Evolutionary conservation across 1,140 invertebrate species (phyloP).

Genomic region (Halotydeus destructor): DNA sequence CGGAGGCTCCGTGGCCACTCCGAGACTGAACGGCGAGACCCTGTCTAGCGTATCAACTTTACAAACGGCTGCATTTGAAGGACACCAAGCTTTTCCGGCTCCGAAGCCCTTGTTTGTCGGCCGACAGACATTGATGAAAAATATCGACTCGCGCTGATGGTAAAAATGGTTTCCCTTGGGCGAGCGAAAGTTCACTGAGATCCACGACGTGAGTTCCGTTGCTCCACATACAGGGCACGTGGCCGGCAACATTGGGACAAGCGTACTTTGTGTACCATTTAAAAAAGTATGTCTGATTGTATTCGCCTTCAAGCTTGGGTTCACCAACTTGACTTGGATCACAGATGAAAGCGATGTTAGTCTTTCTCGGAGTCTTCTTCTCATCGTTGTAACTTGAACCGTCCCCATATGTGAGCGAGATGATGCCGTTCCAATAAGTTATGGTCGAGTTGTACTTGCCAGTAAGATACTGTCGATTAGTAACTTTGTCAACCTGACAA

Average conservation of each 20-base stretch:
- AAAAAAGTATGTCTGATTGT: constrained; percentile 21
- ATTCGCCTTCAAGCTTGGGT: constrained; percentile 21
- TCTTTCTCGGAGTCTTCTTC: constrained; percentile 16
- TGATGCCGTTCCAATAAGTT: constrained; percentile 23
- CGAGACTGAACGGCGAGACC: too few species aligned
- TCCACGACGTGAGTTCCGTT: constrained; percentile 20
- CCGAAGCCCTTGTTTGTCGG: too few species aligned
- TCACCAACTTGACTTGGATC: constrained; percentile 20
- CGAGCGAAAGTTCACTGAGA: constrained; percentile 20
- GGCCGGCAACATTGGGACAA: constrained; percentile 19
- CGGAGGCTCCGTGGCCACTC: too few species aligned
- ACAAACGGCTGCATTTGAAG: too few species aligned
- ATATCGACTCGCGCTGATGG: too few species aligned
- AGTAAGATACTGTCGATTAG: constrained; percentile 2
- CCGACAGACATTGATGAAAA: too few species aligned
- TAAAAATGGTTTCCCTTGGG: constrained; percentile 19
- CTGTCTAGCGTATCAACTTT: too few species aligned
- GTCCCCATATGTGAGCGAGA: constrained; percentile 23
- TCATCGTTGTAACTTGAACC: constrained; percentile 21
- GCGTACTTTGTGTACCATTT: constrained; percentile 24
- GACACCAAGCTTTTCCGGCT: too few species aligned
- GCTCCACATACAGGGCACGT: constrained; percentile 21
- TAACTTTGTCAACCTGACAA: constrained; percentile 18
- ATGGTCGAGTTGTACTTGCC: constrained; percentile 18
- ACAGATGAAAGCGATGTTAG: constrained; percentile 25